Percentiles rank a stretch among this genome's conserved stretches.
phyloP scores from a whole-genome alignment of 2,113 vertebrate species.

The Recurvirostra avosetta region DNA sequence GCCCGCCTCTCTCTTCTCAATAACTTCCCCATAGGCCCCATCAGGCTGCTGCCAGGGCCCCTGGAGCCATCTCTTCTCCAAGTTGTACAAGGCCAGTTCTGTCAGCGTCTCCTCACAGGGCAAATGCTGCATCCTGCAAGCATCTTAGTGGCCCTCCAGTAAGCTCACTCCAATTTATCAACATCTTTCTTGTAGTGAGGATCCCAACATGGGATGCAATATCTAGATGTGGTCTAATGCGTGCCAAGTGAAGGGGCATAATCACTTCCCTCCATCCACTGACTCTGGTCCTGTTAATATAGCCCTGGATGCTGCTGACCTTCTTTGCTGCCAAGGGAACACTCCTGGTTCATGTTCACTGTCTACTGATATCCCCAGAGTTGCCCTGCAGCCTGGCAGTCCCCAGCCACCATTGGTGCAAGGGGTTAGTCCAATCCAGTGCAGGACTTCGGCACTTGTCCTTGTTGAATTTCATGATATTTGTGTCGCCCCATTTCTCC shows the following conservation, averaged over 20 bases:
- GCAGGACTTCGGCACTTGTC: background rate
- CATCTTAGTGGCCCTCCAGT: background rate
- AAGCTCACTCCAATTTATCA: background rate
- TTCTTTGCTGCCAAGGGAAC: background rate
- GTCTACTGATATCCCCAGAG: background rate
- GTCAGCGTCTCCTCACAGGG: background rate
- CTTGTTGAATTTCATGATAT: background rate
- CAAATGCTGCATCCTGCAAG: background rate
- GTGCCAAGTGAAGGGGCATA: background rate
- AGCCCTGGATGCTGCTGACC: background rate
- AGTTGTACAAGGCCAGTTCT: background rate
- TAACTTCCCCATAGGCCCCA: too few relatives aligned
- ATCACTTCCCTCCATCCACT: background rate
- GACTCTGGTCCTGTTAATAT: background rate
- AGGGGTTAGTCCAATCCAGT: background rate
- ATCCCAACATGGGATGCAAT: background rate
- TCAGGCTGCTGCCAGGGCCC: background rate
- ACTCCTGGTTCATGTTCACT: background rate
- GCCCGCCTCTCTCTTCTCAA: rapidly evolving
- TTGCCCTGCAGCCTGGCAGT: background rate
- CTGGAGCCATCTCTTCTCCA: background rate
- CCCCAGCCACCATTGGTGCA: background rate
- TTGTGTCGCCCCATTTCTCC: background rate
- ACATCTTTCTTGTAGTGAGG: background rate
- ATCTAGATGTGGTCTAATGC: background rate